Evolutionary conservation across 2,797 vertebrate species (phyloP), one percentile per base, ranked within the genome.

Genomic region (Ctenopoma kingsleyae): DNA sequence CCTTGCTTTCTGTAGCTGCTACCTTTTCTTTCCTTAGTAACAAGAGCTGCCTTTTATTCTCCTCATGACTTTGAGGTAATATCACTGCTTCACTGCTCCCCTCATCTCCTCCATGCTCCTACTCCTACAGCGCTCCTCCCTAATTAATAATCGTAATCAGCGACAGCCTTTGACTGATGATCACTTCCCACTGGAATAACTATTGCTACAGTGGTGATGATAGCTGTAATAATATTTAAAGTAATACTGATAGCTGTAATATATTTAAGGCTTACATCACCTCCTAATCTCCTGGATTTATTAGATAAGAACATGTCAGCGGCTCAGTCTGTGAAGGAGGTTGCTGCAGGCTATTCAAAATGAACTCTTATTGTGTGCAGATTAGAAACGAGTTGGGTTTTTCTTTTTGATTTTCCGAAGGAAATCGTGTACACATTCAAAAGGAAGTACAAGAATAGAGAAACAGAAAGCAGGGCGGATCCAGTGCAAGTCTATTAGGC

Each of bases 371-470:
- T 40, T 41, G 41, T 17, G 64, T 19, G 47, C 20, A 2, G 17
- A 8, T 60, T 48, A 53, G 49, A 50, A 71, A 52, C 64, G 19
- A 19, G 35, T 27, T 27, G 25, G 3, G 25, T 27, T 27, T 20
- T 22, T 2, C 57, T 53, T 59, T 46, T 9, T 54, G 49, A 63
- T 61, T 69, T 78, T 64, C 20, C 47, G 53, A 8, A 59, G 82
- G 83, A 85, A 85, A 79, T 49, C 1, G 15, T 23, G 65, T 27
- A 51, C 59, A 23, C 46, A 19, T 76, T 78, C 36, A 7, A 71
- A 58, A 83, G 90, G 89, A 92, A 91, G 73, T 66, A 49, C 61
- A 67, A 70, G 87, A 91, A 89, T 85, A 88, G 81, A 86, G 82
- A 32, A 32, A 62, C 81, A 73, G 89, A 67, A 91, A 86, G 62